Percentiles rank a stretch among this genome's conserved stretches.
Conservation (phyloP, 2,797 vertebrate genomes). For the Tympanoctomys barrerae region DNA sequence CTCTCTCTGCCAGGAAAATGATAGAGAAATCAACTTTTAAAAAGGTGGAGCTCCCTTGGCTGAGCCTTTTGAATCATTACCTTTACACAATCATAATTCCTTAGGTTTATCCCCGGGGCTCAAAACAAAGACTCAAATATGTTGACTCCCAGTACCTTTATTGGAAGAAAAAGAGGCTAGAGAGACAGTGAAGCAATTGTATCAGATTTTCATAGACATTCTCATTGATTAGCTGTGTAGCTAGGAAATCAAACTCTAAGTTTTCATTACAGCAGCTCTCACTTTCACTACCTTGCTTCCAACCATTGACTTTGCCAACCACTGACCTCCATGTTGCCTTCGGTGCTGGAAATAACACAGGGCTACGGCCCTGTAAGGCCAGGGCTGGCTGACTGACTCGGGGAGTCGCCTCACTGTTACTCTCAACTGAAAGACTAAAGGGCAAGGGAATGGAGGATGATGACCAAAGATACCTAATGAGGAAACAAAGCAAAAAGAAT, state of each 20-base stretch:
- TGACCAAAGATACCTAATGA: neutral
- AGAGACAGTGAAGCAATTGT: neutral
- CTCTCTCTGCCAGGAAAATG: neutral
- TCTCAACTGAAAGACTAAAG: neutral
- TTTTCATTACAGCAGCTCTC: neutral
- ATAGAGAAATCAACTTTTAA: neutral
- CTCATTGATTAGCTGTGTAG: neutral
- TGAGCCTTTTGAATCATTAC: neutral
- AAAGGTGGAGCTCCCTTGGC: neutral
- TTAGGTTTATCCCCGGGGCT: neutral
- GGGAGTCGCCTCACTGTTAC: neutral
- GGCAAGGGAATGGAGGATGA: neutral
- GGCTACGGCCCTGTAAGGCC: neutral
- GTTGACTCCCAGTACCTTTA: neutral
- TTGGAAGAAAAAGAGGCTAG: neutral
- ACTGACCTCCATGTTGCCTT: neutral
- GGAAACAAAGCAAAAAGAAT: slow-evolving; percentile 3
- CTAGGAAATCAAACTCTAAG: neutral
- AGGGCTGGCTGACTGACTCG: neutral
- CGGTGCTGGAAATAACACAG: neutral
- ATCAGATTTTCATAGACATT: neutral
- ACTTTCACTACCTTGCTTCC: neutral
- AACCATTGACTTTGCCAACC: neutral
- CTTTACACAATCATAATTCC: neutral
- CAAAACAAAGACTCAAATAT: neutral